A percentile compares a stretch with the other conserved stretches of the same genome.
Evolutionary conservation across 2,888 invertebrate genomes (phyloP).

Genomic region (Gastracanthus pulcherrimus): DNA sequence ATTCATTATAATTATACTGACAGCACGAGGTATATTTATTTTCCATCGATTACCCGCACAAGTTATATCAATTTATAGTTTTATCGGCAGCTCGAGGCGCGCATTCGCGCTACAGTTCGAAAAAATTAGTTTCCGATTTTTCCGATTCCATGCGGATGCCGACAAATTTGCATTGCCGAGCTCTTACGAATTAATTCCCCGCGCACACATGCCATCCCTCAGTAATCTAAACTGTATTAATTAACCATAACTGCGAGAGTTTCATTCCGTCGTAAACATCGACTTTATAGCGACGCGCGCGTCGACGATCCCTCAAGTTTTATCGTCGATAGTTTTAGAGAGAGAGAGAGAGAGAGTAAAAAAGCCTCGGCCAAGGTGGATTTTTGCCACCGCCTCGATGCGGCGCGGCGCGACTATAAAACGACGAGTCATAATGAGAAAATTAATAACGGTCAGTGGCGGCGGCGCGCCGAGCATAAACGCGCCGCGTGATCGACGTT

Average conservation of each 20-base stretch:
- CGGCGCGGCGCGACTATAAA: slow-evolving; percentile 22
- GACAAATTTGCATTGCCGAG: not conserved
- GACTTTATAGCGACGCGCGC: not conserved
- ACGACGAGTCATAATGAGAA: slow-evolving; percentile 19
- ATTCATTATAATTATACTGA: too few relatives aligned
- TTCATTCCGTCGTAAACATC: slow-evolving; percentile 22
- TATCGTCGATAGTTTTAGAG: slow-evolving; percentile 11
- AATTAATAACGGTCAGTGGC: slow-evolving; percentile 25
- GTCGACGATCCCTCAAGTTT: too few relatives aligned
- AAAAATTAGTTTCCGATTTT: slow-evolving; percentile 1
- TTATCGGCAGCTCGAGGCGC: not conserved
- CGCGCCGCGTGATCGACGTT: slow-evolving; percentile 5
- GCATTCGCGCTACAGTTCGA: not conserved
- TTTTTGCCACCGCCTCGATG: too few relatives aligned
- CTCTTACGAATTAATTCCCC: slow-evolving; percentile 19
- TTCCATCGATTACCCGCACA: too few relatives aligned
- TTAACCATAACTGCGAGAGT: slow-evolving; percentile 11
- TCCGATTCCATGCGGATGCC: not conserved
- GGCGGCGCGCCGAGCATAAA: too few relatives aligned
- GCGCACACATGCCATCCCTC: not conserved
- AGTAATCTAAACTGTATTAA: slow-evolving; percentile 16
- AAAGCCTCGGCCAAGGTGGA: not conserved
- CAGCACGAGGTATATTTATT: too few relatives aligned
- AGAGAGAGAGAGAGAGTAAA: not conserved
- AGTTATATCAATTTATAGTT: too few relatives aligned